Evolutionary conservation across 2,888 invertebrate genomes (phyloP).

Genomic region (Atrina japonica): DNA sequence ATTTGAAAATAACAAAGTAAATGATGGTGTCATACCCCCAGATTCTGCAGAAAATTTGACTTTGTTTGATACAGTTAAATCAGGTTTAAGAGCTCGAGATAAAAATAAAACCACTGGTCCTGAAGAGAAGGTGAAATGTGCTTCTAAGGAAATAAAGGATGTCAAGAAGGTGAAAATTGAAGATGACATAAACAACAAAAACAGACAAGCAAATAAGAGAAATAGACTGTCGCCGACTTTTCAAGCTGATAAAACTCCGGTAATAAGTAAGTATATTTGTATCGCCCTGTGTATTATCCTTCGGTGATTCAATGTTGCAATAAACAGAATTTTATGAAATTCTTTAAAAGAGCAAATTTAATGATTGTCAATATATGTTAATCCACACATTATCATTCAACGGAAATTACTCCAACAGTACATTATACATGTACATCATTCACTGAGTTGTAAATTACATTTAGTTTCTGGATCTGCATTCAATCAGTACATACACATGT

Average conservation of each 20-base stretch:
- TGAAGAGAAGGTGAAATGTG: slow-evolving; percentile 51
- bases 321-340: too few species aligned
- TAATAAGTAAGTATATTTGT: slow-evolving; percentile 13
- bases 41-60: slow-evolving; percentile 22
- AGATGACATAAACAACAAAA: slow-evolving; percentile 31
- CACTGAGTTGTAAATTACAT: too few species aligned
- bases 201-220: slow-evolving; percentile 12
- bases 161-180: slow-evolving; percentile 22
- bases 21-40: too few species aligned
- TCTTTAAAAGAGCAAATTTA: too few species aligned
- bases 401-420: too few species aligned
- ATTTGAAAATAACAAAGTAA: not conserved
- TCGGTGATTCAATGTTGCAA: too few species aligned
- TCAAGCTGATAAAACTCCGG: slow-evolving; percentile 28
- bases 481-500: too few species aligned
- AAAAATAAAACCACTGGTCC: slow-evolving; percentile 47
- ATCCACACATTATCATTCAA: too few species aligned
- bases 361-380: too few species aligned
- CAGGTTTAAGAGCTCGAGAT: slow-evolving; percentile 55
- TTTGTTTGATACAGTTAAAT: slow-evolving; percentile 53
- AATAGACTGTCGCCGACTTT: slow-evolving; percentile 48
- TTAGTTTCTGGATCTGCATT: too few species aligned
- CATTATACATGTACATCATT: too few species aligned
- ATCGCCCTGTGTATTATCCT: too few species aligned
- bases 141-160: slow-evolving; percentile 44